Conservation (phyloP, 2,113 vertebrate genomes). For the Phycodurus eques region DNA sequence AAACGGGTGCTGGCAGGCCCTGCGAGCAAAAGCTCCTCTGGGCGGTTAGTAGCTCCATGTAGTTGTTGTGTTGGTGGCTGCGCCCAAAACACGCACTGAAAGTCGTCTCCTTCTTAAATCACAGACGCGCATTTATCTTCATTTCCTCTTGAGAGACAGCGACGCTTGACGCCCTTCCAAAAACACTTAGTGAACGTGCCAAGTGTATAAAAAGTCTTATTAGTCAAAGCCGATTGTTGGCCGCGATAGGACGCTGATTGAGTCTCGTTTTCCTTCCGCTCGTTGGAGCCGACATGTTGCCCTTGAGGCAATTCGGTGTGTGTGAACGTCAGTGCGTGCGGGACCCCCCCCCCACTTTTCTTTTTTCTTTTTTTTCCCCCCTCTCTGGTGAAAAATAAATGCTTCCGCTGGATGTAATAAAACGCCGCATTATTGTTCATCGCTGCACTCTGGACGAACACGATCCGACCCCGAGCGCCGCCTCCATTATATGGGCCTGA, state of each 20-base stretch:
- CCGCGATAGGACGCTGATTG: slow-evolving; percentile 40
- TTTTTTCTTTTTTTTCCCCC: slow-evolving; percentile 55
- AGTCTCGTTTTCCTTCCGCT: slow-evolving; percentile 55
- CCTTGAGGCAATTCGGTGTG: slow-evolving; percentile 45
- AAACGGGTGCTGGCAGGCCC: neutral
- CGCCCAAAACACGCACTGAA: slow-evolving; percentile 12
- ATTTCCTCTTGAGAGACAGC: slow-evolving; percentile 32
- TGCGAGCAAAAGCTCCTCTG: slow-evolving; percentile 23
- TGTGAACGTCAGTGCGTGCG: slow-evolving; percentile 36
- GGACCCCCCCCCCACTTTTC: slow-evolving; percentile 27
- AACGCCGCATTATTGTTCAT: slow-evolving; percentile 72
- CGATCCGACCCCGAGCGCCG: slow-evolving; percentile 65
- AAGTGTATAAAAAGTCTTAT: slow-evolving; percentile 23
- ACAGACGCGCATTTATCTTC: neutral
- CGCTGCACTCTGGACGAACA: slow-evolving; percentile 70
- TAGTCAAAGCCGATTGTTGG: slow-evolving; percentile 25
- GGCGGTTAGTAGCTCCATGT: neutral
- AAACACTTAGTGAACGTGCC: slow-evolving; percentile 38
- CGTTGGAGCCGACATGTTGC: slow-evolving; percentile 7
- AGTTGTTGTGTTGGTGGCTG: neutral
- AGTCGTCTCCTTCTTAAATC: slow-evolving; percentile 18
- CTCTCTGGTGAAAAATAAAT: slow-evolving; percentile 71
- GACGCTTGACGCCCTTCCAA: slow-evolving; percentile 36
- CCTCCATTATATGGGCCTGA: slow-evolving; percentile 62
- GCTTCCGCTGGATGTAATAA: slow-evolving; percentile 75